Conservation (phyloP, 2,888 invertebrate genomes). For the Cheilosia urbana region DNA sequence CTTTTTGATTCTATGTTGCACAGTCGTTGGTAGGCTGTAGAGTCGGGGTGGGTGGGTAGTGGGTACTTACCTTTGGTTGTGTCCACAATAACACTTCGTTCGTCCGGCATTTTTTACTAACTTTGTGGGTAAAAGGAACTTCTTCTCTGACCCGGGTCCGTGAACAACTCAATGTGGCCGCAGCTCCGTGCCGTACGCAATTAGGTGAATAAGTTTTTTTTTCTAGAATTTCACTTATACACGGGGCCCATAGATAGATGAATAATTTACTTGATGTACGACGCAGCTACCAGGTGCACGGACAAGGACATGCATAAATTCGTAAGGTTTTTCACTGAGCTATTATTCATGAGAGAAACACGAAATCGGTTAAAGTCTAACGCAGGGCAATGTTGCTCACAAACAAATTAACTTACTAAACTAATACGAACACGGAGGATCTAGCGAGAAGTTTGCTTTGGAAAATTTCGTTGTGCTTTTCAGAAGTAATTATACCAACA, state of each 20-base stretch:
- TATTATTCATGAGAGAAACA: constrained; percentile 4
- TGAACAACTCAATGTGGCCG: neutral
- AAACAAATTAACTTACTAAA: neutral
- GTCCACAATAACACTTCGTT: constrained; percentile 77
- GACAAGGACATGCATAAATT: neutral
- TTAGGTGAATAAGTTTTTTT: constrained; percentile 20
- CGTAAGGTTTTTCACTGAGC: constrained; percentile 1
- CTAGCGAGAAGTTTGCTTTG: neutral
- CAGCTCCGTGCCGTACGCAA: constrained; percentile 2
- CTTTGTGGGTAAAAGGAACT: neutral
- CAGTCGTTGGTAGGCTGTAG: neutral
- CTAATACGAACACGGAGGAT: neutral
- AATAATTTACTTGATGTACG: constrained; percentile 27
- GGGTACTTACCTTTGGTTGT: constrained; percentile 76
- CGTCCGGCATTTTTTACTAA: constrained; percentile 76
- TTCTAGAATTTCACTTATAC: constrained; percentile 13
- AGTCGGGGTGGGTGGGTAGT: neutral
- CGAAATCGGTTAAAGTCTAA: constrained; percentile 20
- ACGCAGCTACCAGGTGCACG: neutral
- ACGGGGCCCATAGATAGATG: constrained; percentile 14
- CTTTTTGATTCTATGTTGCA: constrained; percentile 40
- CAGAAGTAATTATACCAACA: constrained; percentile 1
- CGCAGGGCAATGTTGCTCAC: neutral
- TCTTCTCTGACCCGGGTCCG: neutral
- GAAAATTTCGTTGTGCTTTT: constrained; percentile 26